Percentiles rank a stretch among this genome's conserved stretches.
Evolutionary conservation across 2,113 vertebrate species (phyloP).

Genomic region (Hippocampus barbouri): DNA sequence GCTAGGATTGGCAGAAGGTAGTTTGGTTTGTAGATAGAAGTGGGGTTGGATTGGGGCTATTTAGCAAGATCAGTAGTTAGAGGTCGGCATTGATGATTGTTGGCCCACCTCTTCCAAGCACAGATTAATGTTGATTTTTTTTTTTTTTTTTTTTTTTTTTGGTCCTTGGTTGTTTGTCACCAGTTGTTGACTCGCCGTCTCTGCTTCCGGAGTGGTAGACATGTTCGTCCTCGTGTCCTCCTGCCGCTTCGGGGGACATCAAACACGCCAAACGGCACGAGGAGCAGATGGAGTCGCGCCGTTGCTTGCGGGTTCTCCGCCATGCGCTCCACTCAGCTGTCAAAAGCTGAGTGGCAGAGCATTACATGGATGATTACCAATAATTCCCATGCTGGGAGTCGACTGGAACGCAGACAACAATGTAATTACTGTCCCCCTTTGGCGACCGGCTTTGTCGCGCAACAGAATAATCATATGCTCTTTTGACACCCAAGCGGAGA

Average conservation of each 20-base stretch:
- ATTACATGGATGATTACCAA: constrained; percentile 75
- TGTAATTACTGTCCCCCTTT: constrained; percentile 65
- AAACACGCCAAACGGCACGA: constrained; percentile 11
- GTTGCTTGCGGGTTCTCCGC: constrained; percentile 40
- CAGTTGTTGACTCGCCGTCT: neutral
- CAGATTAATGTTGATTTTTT: neutral
- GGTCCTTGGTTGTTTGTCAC: neutral
- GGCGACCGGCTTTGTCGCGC: constrained; percentile 67
- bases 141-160: neutral
- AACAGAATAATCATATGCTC: constrained; percentile 67
- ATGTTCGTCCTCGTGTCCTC: neutral
- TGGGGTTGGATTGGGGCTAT: too few relatives aligned
- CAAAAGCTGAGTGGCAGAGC: constrained; percentile 71
- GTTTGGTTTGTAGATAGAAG: neutral
- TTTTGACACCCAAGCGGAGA: constrained; percentile 60
- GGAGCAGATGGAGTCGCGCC: constrained; percentile 39
- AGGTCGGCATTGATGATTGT: too few relatives aligned
- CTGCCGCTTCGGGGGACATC: constrained; percentile 1
- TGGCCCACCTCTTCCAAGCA: too few relatives aligned
- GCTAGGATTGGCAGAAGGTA: neutral
- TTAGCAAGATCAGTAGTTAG: neutral
- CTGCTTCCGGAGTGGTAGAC: neutral
- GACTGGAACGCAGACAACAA: constrained; percentile 65
- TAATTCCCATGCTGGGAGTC: constrained; percentile 66
- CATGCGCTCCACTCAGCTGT: constrained; percentile 68